Percentiles rank a stretch among this genome's conserved stretches.
Conservation (phyloP, 2,113 vertebrate genomes). For the Picathartes gymnocephalus region DNA sequence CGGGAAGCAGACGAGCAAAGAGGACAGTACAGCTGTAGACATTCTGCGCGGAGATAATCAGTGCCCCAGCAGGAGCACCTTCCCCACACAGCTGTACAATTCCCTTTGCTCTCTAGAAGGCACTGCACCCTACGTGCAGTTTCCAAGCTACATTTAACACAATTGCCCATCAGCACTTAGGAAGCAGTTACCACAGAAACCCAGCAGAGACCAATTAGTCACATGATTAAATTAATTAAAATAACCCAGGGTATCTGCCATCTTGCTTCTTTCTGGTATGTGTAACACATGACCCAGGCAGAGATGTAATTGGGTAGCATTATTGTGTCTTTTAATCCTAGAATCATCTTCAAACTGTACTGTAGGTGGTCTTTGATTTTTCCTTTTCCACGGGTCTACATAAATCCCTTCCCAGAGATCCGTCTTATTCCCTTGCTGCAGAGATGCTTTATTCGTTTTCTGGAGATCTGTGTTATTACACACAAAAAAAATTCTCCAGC, state of each 20-base stretch:
- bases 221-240: conserved; percentile 88
- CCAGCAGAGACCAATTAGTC: conserved; percentile 85
- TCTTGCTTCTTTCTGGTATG: conserved; percentile 70
- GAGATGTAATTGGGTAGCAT: conserved; percentile 57
- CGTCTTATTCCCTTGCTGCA: not conserved
- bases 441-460: conserved; percentile 31
- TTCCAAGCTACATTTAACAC: conserved; percentile 85
- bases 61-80: conserved; percentile 75
- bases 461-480: conserved; percentile 22
- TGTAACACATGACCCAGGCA: conserved; percentile 66
- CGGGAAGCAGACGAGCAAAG: not conserved
- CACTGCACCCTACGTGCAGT: conserved; percentile 69
- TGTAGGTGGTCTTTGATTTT: conserved; percentile 45
- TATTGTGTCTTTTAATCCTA: conserved; percentile 52
- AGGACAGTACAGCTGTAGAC: conserved; percentile 62
- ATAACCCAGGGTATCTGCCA: conserved; percentile 80
- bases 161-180: conserved; percentile 81
- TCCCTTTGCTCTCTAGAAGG: conserved; percentile 70
- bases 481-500: conserved; percentile 9
- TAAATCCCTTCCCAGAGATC: conserved; percentile 46
- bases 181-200: conserved; percentile 86
- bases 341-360: conserved; percentile 44
- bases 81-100: conserved; percentile 72
- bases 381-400: not conserved
- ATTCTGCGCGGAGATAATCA: conserved; percentile 67